Base-by-base conservation (phyloP, 2,797 vertebrate species). In the Centroberyx gerrardi region DNA sequence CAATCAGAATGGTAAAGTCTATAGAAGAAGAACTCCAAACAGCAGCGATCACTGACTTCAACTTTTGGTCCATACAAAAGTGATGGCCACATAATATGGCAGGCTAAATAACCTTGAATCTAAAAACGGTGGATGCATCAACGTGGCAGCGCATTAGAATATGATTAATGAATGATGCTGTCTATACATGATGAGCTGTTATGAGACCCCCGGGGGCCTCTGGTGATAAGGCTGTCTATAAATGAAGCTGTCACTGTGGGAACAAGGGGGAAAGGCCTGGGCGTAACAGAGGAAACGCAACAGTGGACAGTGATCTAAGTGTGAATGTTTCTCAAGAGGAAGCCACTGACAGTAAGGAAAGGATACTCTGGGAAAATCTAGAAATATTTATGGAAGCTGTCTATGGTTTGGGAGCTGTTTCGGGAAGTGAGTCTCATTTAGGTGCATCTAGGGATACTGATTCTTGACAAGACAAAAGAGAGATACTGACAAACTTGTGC, bases 301-400 rank as follows among this genome's bases (percentile, higher is more conserved):
- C 49, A 33, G 64, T n/a, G 72, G 79, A 69, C 82, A 83, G 76
- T 63, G 33, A 4, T 33, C 33, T 5, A 33, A 33, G 33, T 33
- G 33, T 33, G 33, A 33, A 33, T 5, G 33, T 33, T 33, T 33
- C 33, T 5, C 33, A 33, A 7, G 33, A 33, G 33, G 33, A 33
- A 33, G 33, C 7, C 33, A 7, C 7, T 3, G 44, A 64, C 75
- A 10, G 54, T 27, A 69, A 69, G 73, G 63, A 83, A 72, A 73
- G 40, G 55, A 31, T 62, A 33, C 33, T 14, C 68, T 42, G 52
- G 15, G 46, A 69, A 18, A 59, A 33, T 68, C 38, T 61, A 46
- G 58, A 51, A 44, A 78, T 65, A 64, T 60, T 63, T 51, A 48
- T 64, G 49, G 63, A 76, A 63, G 54, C 68, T 48, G 38, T 61